Evolutionary conservation across 2,888 invertebrate species (phyloP).

Genomic region (Patella caerulea): DNA sequence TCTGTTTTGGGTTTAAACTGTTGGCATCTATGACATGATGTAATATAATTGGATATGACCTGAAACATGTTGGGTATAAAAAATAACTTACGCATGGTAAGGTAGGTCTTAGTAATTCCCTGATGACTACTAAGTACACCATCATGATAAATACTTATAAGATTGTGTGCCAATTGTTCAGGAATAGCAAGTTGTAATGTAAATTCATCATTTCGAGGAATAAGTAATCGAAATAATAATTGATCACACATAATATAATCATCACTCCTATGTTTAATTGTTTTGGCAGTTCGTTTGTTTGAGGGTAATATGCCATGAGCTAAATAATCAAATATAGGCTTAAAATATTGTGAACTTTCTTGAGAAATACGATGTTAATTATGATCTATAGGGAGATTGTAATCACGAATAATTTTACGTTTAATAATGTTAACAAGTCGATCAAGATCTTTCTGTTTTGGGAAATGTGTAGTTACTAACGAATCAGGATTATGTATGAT

Average conservation of each 20-base stretch:
- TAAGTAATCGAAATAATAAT: slow-evolving; percentile 2
- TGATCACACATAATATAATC: neutral
- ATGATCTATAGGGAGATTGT: neutral
- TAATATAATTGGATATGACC: too few species aligned
- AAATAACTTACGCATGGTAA: too few species aligned
- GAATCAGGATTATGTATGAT: slow-evolving; percentile 4
- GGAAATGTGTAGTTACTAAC: neutral
- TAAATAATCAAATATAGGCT: slow-evolving; percentile 3
- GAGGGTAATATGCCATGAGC: neutral
- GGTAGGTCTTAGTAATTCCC: slow-evolving; percentile 3
- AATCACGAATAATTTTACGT: too few species aligned
- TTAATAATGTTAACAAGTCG: neutral
- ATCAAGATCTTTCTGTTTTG: slow-evolving; percentile 8
- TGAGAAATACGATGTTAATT: neutral
- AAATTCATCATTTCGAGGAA: neutral
- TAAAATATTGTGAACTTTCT: slow-evolving; percentile 6
- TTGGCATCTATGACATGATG: too few species aligned
- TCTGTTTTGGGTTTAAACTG: too few species aligned
- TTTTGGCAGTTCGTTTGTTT: neutral
- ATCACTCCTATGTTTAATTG: neutral
- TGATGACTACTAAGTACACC: slow-evolving; percentile 6
- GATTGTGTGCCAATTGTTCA: neutral
- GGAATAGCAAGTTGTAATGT: slow-evolving; percentile 5
- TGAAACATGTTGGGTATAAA: too few species aligned
- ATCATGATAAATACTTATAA: slow-evolving; percentile 3